Percentiles rank a stretch among this genome's conserved stretches.
phyloP scores from a whole-genome alignment of 2,797 vertebrate genomes.

The Kryptopterus vitreolus region DNA sequence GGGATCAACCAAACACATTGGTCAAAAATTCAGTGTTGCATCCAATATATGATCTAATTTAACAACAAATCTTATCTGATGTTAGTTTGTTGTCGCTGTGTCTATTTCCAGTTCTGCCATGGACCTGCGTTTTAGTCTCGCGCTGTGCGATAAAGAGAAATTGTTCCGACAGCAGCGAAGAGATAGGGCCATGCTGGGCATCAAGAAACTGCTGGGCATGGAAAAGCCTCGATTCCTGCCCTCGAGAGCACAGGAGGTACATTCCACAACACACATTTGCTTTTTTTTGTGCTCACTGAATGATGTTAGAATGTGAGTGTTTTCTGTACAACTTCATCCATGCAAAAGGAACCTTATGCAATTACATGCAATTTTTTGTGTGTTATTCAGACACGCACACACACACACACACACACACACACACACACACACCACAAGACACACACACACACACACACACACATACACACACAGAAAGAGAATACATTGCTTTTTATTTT shows the following conservation, averaged over 20 bases:
- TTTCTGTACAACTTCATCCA: not conserved
- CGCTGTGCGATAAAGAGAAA: constrained; percentile 92
- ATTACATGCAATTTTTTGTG: too few relatives aligned
- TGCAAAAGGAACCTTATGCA: too few relatives aligned
- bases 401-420: not conserved
- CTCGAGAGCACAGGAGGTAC: constrained; percentile 78
- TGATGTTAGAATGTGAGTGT: not conserved
- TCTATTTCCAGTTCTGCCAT: constrained; percentile 77
- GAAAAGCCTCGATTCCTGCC: constrained; percentile 78
- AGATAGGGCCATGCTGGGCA: constrained; percentile 84
- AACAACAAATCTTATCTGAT: not conserved
- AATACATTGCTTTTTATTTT: not conserved
- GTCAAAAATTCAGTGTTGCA: too few relatives aligned
- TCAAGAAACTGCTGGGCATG: constrained; percentile 87
- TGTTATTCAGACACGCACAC: not conserved
- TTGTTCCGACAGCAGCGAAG: constrained; percentile 82
- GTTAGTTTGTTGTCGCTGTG: not conserved
- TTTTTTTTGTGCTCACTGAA: too few relatives aligned
- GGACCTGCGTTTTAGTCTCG: constrained; percentile 92
- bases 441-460: not conserved
- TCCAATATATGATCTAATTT: not conserved
- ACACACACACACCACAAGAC: too few relatives aligned
- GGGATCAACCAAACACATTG: too few relatives aligned
- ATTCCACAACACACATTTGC: constrained; percentile 30
- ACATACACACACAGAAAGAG: not conserved